Evolutionary conservation across 2,113 vertebrate genomes (phyloP).

Genomic region (Osmerus eperlanus): DNA sequence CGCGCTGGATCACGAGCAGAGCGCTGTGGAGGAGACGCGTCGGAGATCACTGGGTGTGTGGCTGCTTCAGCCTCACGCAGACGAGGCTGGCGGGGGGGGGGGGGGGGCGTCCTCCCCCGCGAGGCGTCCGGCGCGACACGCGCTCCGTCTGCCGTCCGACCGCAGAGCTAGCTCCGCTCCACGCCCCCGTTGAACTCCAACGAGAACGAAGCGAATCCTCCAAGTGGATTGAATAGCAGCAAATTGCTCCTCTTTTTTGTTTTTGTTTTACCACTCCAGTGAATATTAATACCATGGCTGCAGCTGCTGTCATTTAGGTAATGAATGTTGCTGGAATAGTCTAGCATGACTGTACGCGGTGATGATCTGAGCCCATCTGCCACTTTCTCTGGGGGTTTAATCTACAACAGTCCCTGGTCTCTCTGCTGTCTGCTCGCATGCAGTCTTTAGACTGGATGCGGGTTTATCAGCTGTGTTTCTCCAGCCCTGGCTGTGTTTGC

Average conservation of each 20-base stretch:
- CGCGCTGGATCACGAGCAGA: no score
- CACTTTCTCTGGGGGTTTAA: slow-evolving; percentile 43
- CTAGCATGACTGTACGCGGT: slow-evolving; percentile 26
- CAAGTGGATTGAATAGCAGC: slow-evolving; percentile 7
- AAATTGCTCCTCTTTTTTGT: neutral
- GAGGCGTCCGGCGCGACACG: neutral
- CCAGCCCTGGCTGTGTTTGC: neutral
- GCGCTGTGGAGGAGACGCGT: no score
- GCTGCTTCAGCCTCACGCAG: no score
- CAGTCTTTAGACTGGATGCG: slow-evolving; percentile 22
- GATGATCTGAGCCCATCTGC: slow-evolving; percentile 64
- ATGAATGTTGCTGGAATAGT: slow-evolving; percentile 55
- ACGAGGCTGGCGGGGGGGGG: no score
- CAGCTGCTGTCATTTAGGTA: slow-evolving; percentile 66
- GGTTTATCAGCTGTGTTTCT: slow-evolving; percentile 50
- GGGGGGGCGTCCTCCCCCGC: neutral
- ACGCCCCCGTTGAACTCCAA: no score
- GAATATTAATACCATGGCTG: slow-evolving; percentile 20
- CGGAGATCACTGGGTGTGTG: no score
- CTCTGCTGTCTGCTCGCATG: slow-evolving; percentile 23
- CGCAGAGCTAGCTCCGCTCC: no score
- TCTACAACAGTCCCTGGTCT: slow-evolving; percentile 38
- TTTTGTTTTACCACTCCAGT: neutral
- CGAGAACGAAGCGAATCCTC: neutral
- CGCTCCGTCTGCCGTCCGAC: no score